Conservation (phyloP, 2,888 invertebrate species). For the Phengaris arion region DNA sequence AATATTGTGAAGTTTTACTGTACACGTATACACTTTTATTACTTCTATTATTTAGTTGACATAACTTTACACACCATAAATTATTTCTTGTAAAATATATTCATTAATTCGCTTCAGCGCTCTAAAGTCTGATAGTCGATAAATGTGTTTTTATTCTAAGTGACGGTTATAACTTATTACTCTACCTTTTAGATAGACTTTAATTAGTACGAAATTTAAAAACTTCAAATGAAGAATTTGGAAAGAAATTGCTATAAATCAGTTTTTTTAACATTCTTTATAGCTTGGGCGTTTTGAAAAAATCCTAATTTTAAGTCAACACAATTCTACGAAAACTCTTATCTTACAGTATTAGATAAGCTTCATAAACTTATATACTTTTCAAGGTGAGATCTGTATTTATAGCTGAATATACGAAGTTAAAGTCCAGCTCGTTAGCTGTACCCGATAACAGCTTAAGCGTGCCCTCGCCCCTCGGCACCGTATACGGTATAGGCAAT, state of each 20-base stretch:
- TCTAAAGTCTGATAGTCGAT: too few species aligned
- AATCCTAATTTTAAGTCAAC: background rate
- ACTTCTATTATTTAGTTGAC: background rate
- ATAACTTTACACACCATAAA: too few species aligned
- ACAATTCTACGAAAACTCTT: background rate
- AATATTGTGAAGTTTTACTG: background rate
- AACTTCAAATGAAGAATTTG: too few species aligned
- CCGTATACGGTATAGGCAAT: constrained; percentile 15
- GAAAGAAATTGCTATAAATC: too few species aligned
- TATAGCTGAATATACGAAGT: constrained; percentile 12
- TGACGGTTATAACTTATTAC: too few species aligned
- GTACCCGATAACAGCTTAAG: constrained; percentile 4
- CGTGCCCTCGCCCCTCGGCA: constrained; percentile 1
- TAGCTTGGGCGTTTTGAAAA: too few species aligned
- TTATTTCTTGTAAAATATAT: too few species aligned
- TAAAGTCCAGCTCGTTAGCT: constrained; percentile 6
- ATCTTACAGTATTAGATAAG: background rate
- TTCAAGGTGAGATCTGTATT: constrained; percentile 14
- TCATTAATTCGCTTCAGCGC: too few species aligned
- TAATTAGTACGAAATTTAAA: too few species aligned
- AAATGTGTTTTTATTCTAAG: too few species aligned
- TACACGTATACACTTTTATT: background rate
- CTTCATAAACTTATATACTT: background rate
- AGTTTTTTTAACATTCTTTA: too few species aligned
- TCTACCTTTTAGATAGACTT: background rate